Evolutionary conservation across 2,888 invertebrate genomes (phyloP).

Genomic region (Drosophila aldrichi): DNA sequence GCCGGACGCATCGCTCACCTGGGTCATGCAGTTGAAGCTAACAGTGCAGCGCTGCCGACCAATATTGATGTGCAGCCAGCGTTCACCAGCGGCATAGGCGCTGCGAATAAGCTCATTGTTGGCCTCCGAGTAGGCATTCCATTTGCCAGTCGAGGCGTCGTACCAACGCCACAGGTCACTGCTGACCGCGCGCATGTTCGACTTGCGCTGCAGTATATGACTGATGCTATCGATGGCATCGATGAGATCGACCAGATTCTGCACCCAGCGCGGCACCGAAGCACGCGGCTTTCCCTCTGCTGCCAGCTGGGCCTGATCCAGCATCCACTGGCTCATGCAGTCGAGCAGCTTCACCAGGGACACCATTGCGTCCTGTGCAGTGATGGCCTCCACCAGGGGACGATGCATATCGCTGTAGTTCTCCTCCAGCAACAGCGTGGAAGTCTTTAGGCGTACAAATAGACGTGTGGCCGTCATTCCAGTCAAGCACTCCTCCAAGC

Average conservation of each 20-base stretch:
- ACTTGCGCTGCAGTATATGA: constrained; percentile 88
- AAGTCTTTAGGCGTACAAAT: constrained; percentile 81
- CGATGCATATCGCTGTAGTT: constrained; percentile 82
- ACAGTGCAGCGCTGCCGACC: constrained; percentile 91
- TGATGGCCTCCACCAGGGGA: constrained; percentile 73
- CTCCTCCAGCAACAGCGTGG: constrained; percentile 82
- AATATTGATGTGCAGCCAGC: constrained; percentile 89
- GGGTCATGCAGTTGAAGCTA: constrained; percentile 92
- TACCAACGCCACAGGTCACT: constrained; percentile 92
- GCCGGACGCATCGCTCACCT: constrained; percentile 94
- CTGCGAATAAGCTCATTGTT: constrained; percentile 92
- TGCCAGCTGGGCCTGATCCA: constrained; percentile 59
- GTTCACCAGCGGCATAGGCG: constrained; percentile 91
- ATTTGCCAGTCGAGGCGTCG: constrained; percentile 92
- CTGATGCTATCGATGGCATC: constrained; percentile 92
- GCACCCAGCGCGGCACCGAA: constrained; percentile 90
- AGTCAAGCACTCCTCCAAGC: constrained; percentile 65
- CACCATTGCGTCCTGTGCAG: constrained; percentile 71
- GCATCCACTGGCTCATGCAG: constrained; percentile 72
- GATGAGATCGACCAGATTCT: constrained; percentile 90
- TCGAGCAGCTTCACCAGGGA: constrained; percentile 74
- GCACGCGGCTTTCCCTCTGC: constrained; percentile 22
- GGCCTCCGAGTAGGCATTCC: constrained; percentile 90
- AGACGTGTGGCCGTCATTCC: constrained; percentile 81
- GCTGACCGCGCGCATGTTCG: constrained; percentile 88